Evolutionary conservation across 2,113 vertebrate genomes (phyloP).

Genomic region (Hippotragus niger): DNA sequence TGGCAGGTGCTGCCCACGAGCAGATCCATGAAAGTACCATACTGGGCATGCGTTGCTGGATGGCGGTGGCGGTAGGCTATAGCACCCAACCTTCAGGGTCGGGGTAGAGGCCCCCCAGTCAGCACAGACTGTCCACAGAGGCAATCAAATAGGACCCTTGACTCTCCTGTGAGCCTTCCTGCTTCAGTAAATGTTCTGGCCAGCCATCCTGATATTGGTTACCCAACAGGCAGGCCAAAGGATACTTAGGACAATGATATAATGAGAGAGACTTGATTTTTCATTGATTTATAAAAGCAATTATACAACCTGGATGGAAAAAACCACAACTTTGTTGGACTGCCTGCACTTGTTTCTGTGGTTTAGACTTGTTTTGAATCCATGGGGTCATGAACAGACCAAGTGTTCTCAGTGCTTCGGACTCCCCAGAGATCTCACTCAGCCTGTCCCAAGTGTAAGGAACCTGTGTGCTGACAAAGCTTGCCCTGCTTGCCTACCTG

Average conservation of each 20-base stretch:
- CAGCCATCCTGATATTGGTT: background rate
- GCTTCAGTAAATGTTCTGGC: background rate
- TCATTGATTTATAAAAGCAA: background rate
- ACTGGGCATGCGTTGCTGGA: background rate
- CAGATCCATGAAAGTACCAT: background rate
- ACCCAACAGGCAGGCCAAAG: background rate
- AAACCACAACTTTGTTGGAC: background rate
- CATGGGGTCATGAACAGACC: background rate
- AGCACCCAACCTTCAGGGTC: background rate
- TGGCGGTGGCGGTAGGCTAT: background rate
- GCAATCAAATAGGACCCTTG: background rate
- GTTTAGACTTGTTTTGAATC: background rate
- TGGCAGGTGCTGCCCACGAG: background rate
- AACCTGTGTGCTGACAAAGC: background rate
- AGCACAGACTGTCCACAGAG: background rate
- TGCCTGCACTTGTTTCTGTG: background rate
- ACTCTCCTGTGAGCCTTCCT: background rate
- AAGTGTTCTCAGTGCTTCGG: background rate
- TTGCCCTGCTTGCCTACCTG: background rate
- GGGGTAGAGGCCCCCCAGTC: background rate
- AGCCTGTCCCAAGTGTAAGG: background rate
- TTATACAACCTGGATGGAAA: background rate
- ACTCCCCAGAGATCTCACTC: background rate
- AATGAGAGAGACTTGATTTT: background rate
- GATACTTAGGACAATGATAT: no score